phyloP scores from a whole-genome alignment of 2,113 vertebrate species.

The Meriones unguiculatus region DNA sequence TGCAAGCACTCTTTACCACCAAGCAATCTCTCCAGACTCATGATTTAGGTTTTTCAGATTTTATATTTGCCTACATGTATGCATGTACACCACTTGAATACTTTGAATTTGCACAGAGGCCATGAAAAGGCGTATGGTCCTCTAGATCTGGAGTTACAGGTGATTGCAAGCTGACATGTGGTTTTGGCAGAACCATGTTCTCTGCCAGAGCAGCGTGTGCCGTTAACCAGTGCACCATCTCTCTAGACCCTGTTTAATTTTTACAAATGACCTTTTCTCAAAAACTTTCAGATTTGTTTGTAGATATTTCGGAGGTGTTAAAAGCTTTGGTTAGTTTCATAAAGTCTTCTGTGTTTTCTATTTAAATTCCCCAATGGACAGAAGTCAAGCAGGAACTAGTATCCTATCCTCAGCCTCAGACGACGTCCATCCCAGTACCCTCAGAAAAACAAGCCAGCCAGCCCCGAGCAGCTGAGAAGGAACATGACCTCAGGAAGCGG shows the following conservation, averaged over 20 bases:
- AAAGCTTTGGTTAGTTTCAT: neutral
- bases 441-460: conserved; percentile 86
- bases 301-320: neutral
- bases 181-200: neutral
- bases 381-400: conserved; percentile 86
- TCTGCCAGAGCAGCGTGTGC: neutral
- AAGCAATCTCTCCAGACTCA: neutral
- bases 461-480: conserved; percentile 75
- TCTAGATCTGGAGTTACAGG: neutral
- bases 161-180: neutral
- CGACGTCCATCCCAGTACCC: conserved; percentile 75
- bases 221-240: neutral
- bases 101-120: neutral
- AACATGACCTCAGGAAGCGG: conserved; percentile 87
- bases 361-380: conserved; percentile 77
- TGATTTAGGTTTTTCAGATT: neutral
- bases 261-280: neutral
- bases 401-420: conserved; percentile 84
- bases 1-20: neutral
- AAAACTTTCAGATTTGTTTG: neutral
- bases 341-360: neutral
- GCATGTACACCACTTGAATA: conserved; percentile 17
- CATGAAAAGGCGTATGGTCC: neutral
- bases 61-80: neutral
- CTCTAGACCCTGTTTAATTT: neutral